Evolutionary conservation across 2,888 invertebrate species (phyloP).

Genomic region (Biston stratarius): DNA sequence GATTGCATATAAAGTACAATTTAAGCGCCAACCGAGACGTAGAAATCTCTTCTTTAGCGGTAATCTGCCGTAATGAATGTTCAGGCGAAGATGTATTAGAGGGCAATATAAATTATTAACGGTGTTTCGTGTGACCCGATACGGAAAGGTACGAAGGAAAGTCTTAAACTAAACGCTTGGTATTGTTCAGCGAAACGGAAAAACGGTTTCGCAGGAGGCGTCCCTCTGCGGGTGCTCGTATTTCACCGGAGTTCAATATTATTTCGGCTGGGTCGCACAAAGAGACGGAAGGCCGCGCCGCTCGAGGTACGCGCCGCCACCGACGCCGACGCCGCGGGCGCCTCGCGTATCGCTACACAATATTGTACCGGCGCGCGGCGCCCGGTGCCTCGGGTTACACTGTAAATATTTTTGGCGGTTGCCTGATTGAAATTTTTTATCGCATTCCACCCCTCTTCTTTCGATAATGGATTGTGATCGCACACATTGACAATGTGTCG

Average conservation of each 20-base stretch:
- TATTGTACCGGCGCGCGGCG: slow-evolving; percentile 74
- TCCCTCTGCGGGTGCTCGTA: slow-evolving; percentile 80
- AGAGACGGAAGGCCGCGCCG: slow-evolving; percentile 76
- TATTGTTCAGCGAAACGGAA: slow-evolving; percentile 81
- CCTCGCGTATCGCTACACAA: slow-evolving; percentile 77
- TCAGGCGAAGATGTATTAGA: slow-evolving; percentile 37
- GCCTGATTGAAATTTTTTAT: slow-evolving; percentile 84
- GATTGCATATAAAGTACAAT: slow-evolving; percentile 57
- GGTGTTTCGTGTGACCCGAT: slow-evolving; percentile 54
- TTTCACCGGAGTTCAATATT: slow-evolving; percentile 84
- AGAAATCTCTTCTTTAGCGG: slow-evolving; percentile 48
- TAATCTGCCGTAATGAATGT: slow-evolving; percentile 45
- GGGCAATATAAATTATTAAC: slow-evolving; percentile 42
- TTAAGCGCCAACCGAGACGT: slow-evolving; percentile 55
- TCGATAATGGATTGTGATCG: slow-evolving; percentile 77
- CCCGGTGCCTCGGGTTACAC: slow-evolving; percentile 80
- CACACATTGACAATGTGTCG: slow-evolving; percentile 59
- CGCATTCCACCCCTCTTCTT: slow-evolving; percentile 75
- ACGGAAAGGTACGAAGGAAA: slow-evolving; percentile 59
- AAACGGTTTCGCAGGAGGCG: slow-evolving; percentile 79
- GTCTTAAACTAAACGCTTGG: slow-evolving; percentile 75
- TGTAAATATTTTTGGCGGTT: slow-evolving; percentile 84
- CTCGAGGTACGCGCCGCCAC: slow-evolving; percentile 42
- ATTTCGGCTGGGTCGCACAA: slow-evolving; percentile 82
- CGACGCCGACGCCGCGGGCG: slow-evolving; percentile 74